phyloP scores from a whole-genome alignment of 2,113 vertebrate genomes.

The Enhydra lutris region DNA sequence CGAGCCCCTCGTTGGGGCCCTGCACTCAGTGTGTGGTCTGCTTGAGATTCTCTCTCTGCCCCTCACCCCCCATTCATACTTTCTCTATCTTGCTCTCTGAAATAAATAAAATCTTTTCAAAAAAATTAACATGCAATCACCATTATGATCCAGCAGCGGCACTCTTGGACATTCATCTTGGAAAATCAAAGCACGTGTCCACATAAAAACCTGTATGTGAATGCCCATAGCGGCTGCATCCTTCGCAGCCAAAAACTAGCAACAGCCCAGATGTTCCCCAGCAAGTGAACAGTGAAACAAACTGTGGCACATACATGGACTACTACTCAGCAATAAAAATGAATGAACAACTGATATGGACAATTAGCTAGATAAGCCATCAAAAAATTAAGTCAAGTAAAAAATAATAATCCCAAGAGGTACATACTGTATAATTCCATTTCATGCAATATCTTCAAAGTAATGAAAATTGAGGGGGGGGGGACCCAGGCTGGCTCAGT shows the following conservation, averaged over 20 bases:
- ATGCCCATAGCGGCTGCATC: not conserved
- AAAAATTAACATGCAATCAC: not conserved
- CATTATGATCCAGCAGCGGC: not conserved
- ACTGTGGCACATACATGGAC: not conserved
- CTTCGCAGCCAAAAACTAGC: not conserved
- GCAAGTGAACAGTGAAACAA: not conserved
- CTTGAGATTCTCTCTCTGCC: not conserved
- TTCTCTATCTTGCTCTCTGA: not conserved
- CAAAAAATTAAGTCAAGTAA: not conserved
- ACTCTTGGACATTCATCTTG: not conserved
- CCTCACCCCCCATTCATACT: not conserved
- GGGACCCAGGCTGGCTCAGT: not conserved
- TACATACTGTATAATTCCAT: not conserved
- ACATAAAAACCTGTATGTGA: not conserved
- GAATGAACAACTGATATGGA: not conserved
- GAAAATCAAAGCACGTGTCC: not conserved
- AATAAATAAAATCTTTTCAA: not conserved
- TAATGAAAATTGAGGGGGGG: not conserved
- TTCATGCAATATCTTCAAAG: not conserved
- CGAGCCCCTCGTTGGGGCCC: not conserved
- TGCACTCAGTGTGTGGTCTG: not conserved
- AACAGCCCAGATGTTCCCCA: not conserved
- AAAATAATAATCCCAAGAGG: not conserved
- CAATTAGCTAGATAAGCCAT: not conserved
- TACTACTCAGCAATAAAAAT: constrained; percentile 1